Evolutionary conservation across 2,888 invertebrate genomes (phyloP).

Genomic region (Bursaphelenchus okinawaensis): DNA sequence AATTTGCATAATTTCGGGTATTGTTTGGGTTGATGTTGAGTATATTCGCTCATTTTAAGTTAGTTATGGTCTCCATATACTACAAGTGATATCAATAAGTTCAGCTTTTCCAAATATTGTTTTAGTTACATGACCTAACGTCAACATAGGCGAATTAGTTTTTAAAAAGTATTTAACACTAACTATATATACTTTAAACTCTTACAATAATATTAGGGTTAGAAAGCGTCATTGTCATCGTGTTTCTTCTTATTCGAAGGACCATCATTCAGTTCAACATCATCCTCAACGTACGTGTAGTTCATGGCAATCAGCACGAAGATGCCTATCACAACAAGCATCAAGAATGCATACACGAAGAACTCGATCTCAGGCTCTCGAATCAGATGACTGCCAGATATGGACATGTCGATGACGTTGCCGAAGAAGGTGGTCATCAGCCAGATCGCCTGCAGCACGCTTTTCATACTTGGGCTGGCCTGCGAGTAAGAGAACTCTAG

Average conservation of each 20-base stretch:
- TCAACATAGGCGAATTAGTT: too few relatives aligned
- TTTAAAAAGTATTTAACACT: too few relatives aligned
- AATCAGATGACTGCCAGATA: constrained; percentile 60
- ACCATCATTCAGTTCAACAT: constrained; percentile 9
- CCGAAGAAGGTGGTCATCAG: constrained; percentile 85
- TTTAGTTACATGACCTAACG: too few relatives aligned
- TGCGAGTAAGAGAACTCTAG: constrained; percentile 85
- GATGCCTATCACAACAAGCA: constrained; percentile 47
- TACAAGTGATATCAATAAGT: too few relatives aligned
- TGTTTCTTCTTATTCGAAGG: too few relatives aligned
- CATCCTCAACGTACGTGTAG: constrained; percentile 31
- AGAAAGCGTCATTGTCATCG: neutral
- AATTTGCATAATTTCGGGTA: too few relatives aligned
- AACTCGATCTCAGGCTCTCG: constrained; percentile 51
- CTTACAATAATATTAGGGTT: neutral
- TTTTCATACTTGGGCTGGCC: constrained; percentile 87
- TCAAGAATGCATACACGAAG: constrained; percentile 53
- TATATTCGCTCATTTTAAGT: too few relatives aligned
- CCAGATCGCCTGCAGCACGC: constrained; percentile 80
- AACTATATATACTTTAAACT: neutral
- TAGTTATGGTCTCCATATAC: too few relatives aligned
- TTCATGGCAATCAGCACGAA: constrained; percentile 26
- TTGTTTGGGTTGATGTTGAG: neutral
- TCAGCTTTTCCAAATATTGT: too few relatives aligned
- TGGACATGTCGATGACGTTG: constrained; percentile 81